phyloP scores from a whole-genome alignment of 2,888 invertebrate genomes.

The Phyto melanocephala region DNA sequence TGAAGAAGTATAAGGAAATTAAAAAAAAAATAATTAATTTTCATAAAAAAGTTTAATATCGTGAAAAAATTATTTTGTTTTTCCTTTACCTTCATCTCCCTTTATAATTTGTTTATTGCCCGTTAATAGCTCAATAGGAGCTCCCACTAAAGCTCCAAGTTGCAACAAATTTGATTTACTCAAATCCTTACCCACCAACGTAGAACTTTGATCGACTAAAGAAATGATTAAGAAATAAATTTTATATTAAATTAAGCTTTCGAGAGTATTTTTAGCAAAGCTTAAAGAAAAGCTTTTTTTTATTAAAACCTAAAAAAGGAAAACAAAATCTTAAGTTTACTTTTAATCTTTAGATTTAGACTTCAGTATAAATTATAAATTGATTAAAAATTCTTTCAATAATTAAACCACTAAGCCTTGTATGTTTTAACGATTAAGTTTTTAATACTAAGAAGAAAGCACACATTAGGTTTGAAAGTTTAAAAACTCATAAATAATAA shows the following conservation, averaged over 20 bases:
- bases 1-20: neutral
- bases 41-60: neutral
- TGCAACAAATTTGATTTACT: neutral
- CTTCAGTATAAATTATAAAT: no score
- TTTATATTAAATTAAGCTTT: neutral
- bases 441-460: no score
- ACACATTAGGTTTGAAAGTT: no score
- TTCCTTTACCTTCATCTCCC: neutral
- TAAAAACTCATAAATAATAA: no score
- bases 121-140: neutral
- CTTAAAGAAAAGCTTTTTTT: no score
- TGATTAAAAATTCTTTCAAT: no score
- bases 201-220: conserved; percentile 20
- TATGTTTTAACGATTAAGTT: no score
- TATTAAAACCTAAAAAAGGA: no score
- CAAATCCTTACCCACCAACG: neutral
- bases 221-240: neutral
- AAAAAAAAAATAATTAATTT: neutral
- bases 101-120: neutral
- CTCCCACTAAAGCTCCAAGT: neutral
- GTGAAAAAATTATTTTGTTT: neutral
- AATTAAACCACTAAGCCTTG: no score
- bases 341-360: no score
- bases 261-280: neutral
- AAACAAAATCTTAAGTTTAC: no score